These are phyloP conservation scores for Sciurus carolinensis DNA, from an alignment of 2,797 vertebrate species.

Conservation along the genomic window DNA sequence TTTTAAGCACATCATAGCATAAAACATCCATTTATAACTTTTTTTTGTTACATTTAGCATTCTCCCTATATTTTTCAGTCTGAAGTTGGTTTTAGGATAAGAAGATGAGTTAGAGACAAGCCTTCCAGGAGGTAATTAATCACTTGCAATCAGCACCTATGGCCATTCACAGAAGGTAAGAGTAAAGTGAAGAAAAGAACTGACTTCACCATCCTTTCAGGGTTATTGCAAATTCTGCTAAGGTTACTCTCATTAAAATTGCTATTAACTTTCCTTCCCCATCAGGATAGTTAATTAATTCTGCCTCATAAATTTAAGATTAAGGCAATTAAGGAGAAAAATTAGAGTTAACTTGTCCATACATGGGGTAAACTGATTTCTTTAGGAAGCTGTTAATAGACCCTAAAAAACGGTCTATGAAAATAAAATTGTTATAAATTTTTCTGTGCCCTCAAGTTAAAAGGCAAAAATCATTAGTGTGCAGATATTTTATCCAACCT, in stretches of 20 bases:
- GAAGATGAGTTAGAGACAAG: slow-evolving; percentile 51
- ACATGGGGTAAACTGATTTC: slow-evolving; percentile 58
- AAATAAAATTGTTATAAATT: slow-evolving; percentile 52
- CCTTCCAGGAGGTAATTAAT: slow-evolving; percentile 75
- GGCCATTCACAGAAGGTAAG: slow-evolving; percentile 68
- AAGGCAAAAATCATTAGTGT: slow-evolving; percentile 56
- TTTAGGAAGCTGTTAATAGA: slow-evolving; percentile 64
- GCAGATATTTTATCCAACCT: slow-evolving; percentile 33
- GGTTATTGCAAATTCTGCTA: slow-evolving; percentile 75
- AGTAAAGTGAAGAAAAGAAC: slow-evolving; percentile 73
- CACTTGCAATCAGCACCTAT: slow-evolving; percentile 67
- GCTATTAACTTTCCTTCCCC: slow-evolving; percentile 76
- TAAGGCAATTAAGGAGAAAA: slow-evolving; percentile 74
- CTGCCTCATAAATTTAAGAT: slow-evolving; percentile 79
- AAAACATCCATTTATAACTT: slow-evolving; percentile 15
- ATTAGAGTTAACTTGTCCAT: slow-evolving; percentile 65
- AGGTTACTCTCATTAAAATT: slow-evolving; percentile 81
- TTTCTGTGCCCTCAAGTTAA: background rate
- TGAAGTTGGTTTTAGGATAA: slow-evolving; percentile 37
- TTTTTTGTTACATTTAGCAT: slow-evolving; percentile 32
- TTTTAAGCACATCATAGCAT: slow-evolving; percentile 19
- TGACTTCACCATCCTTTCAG: slow-evolving; percentile 69
- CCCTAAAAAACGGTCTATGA: background rate
- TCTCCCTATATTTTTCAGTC: slow-evolving; percentile 50
- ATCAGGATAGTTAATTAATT: slow-evolving; percentile 79